Evolutionary conservation across 2,888 invertebrate genomes (phyloP).

Genomic region (Schizaphis graminum): DNA sequence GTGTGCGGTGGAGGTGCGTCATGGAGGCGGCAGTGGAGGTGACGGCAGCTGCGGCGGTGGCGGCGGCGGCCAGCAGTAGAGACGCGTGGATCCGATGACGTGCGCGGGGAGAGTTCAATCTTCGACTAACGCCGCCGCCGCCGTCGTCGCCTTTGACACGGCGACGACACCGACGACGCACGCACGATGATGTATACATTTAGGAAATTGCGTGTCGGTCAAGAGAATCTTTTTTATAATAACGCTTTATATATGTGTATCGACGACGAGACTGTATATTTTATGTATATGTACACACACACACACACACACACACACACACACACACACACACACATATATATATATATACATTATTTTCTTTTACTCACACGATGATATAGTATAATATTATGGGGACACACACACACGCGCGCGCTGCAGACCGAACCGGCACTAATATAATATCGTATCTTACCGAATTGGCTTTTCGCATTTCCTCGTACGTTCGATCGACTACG

Average conservation of each 20-base stretch:
- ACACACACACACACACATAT: too few species aligned
- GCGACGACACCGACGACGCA: neutral
- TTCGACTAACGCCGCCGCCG: neutral
- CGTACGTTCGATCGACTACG: neutral
- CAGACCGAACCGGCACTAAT: neutral
- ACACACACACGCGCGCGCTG: neutral
- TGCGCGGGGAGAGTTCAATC: neutral
- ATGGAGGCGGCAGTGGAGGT: neutral
- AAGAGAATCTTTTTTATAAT: neutral
- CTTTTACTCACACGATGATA: neutral
- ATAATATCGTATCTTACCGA: neutral
- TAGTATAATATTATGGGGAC: neutral
- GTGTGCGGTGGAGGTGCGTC: neutral
- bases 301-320: too few species aligned
- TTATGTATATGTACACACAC: neutral
- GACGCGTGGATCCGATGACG: neutral
- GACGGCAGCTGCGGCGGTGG: neutral
- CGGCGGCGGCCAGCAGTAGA: neutral
- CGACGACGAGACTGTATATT: neutral
- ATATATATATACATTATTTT: neutral
- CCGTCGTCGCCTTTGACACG: neutral
- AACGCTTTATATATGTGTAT: neutral
- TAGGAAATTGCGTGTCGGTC: constrained; percentile 5
- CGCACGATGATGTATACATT: constrained; percentile 1
- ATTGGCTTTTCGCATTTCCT: neutral